Percentiles rank a stretch among this genome's conserved stretches.
Evolutionary conservation across 2,888 invertebrate genomes (phyloP).

Genomic region (Drosophila helvetica): DNA sequence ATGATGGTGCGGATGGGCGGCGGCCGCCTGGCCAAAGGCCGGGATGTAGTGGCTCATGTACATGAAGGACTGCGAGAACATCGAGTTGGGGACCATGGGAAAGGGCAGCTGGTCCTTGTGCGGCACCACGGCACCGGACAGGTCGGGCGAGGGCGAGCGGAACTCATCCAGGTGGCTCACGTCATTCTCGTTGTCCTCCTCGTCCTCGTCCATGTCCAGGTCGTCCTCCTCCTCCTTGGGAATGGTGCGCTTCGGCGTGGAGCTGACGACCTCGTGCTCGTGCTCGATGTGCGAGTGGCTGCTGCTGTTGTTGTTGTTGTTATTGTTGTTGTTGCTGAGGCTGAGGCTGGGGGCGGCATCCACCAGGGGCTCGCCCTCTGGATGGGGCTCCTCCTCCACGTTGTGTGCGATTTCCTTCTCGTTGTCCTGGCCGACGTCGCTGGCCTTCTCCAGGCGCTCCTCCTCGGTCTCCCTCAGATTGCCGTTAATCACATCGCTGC

Average conservation of each 20-base stretch:
- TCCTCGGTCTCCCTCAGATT: conserved; percentile 50
- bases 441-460: conserved; percentile 56
- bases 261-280: conserved; percentile 26
- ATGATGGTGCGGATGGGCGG: conserved; percentile 82
- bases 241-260: conserved; percentile 73
- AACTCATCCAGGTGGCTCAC: conserved; percentile 83
- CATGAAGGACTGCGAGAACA: conserved; percentile 95
- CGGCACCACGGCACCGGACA: conserved; percentile 72
- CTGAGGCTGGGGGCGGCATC: conserved; percentile 19
- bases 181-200: conserved; percentile 83
- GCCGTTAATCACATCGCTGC: conserved; percentile 62
- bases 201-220: conserved; percentile 83
- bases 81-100: conserved; percentile 93
- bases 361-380: conserved; percentile 16
- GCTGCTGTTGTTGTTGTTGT: conserved; percentile 40
- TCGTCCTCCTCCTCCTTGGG: conserved; percentile 83
- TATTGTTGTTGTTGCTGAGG: conserved; percentile 37
- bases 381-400: conserved; percentile 33
- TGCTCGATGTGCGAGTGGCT: conserved; percentile 40
- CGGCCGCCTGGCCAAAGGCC: conserved; percentile 85
- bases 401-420: conserved; percentile 62
- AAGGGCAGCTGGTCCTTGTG: conserved; percentile 88
- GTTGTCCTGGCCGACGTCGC: conserved; percentile 42
- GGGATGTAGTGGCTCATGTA: conserved; percentile 96
- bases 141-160: conserved; percentile 82